Base-by-base conservation (phyloP, 2,797 vertebrate species). In the Gymnocypris eckloni region DNA sequence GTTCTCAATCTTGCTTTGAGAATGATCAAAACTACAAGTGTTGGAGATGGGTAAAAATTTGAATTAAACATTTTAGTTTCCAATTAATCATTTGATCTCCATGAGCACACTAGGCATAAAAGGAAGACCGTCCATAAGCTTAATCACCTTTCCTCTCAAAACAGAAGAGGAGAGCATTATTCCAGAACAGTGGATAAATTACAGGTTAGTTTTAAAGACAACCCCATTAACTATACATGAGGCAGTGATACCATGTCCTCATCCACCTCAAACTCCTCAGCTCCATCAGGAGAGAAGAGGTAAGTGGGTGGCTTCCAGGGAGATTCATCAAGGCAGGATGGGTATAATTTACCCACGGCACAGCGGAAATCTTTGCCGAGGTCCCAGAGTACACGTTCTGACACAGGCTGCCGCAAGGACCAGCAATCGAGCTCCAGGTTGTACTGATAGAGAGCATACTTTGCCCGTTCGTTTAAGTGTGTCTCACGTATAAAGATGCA, bases 281-380 rank as follows among this genome's bases (percentile, higher is more conserved):
- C 94, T 52, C 97, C 97, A 0, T 99, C 98, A 0, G 97, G 95
- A 22, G 97, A 98, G 92, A 99, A 99, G 81, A 99, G 96, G 90
- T 97, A 99, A 0, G 98, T 96, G 2, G 98, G 98, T 45, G 98
- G 98, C 88, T 99, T 99, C 98, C 98, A 99, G 0, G 97, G 97
- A 67, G 98, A 98, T 86, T 99, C 98, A 90, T 98, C 97, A 84
- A 99, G 95, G 91, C 98, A 99, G 79, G 98, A 99, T 0, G 98
- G 98, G 92, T 99, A 99, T 1, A 99, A 96, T 91, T 99, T 99
- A 83, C 97, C 98, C 90, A 99, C 97, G 1, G 97, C 96, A 86
- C 98, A 99, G 84, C 97, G 96, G 90, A 99, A 99, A 93, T 98
- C 97, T 83, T 97, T 98, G 11, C 98, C 98, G 67, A 99, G 89